Evolutionary conservation across 1,140 invertebrate species (phyloP).

Genomic region (Globodera ellingtonae): DNA sequence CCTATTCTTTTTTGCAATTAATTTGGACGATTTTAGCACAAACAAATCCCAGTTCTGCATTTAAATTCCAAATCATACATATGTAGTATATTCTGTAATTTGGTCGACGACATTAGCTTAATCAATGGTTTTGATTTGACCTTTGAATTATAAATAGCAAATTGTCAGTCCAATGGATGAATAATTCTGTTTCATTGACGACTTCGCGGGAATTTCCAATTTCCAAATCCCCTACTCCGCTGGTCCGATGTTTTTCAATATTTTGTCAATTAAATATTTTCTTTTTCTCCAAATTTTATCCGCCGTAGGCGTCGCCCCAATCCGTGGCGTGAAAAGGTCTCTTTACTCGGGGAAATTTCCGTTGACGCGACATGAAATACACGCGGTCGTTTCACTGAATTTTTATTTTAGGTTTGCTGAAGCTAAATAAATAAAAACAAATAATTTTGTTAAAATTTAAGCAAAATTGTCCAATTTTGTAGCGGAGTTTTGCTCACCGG

Average conservation of each 20-base stretch:
- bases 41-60: no score
- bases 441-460: neutral
- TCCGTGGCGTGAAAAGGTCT: neutral
- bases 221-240: neutral
- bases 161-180: neutral
- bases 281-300: neutral
- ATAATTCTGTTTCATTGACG: neutral
- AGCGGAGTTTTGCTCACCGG: neutral
- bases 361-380: neutral
- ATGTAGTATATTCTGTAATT: no score
- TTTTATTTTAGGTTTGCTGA: neutral
- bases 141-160: neutral
- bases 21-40: no score
- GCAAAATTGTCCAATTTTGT: neutral
- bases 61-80: no score
- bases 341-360: neutral
- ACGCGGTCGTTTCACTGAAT: neutral
- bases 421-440: no score
- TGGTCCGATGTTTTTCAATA: neutral
- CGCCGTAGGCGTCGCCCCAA: neutral
- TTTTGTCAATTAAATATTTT: neutral
- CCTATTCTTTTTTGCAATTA: no score
- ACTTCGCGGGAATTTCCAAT: neutral
- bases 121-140: neutral
- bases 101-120: no score